Conservation (phyloP, 35 echinoderm and acorn worm species). For the Chiridota heheva region DNA sequence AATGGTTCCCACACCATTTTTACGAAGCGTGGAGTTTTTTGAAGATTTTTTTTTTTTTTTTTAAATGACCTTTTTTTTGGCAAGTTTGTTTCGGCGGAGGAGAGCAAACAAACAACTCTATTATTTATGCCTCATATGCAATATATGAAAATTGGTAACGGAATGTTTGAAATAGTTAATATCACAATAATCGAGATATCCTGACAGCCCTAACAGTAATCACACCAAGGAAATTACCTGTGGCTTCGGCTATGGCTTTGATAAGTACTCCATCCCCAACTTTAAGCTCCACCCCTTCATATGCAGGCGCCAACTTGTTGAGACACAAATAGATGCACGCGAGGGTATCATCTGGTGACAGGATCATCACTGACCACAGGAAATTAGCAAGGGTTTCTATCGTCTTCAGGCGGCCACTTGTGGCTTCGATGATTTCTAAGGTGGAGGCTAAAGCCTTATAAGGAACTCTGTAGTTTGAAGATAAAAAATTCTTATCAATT, state of each 20-base stretch:
- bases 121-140: too few species aligned
- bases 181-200: too few species aligned
- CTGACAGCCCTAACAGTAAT: too few species aligned
- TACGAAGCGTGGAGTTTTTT: too few species aligned
- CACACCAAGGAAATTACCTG: too few species aligned
- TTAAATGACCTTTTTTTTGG: too few species aligned
- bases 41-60: too few species aligned
- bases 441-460: slow-evolving; percentile 87
- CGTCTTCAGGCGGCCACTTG: slow-evolving; percentile 71
- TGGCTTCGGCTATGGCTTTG: slow-evolving; percentile 88
- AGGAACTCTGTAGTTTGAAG: slow-evolving; percentile 60
- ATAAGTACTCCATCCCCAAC: slow-evolving; percentile 86
- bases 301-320: slow-evolving; percentile 94
- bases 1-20: too few species aligned
- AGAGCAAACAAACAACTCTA: too few species aligned
- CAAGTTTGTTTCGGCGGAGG: too few species aligned
- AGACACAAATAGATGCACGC: slow-evolving; percentile 89
- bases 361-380: slow-evolving; percentile 77
- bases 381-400: slow-evolving; percentile 83
- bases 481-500: not conserved
- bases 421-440: slow-evolving; percentile 80
- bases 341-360: slow-evolving; percentile 74
- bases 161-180: too few species aligned
- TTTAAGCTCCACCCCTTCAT: slow-evolving; percentile 90
- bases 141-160: too few species aligned